A percentile compares a stretch with the other conserved stretches of the same genome.
Conservation (phyloP, 2,113 vertebrate species). For the Onychostruthus taczanowskii region DNA sequence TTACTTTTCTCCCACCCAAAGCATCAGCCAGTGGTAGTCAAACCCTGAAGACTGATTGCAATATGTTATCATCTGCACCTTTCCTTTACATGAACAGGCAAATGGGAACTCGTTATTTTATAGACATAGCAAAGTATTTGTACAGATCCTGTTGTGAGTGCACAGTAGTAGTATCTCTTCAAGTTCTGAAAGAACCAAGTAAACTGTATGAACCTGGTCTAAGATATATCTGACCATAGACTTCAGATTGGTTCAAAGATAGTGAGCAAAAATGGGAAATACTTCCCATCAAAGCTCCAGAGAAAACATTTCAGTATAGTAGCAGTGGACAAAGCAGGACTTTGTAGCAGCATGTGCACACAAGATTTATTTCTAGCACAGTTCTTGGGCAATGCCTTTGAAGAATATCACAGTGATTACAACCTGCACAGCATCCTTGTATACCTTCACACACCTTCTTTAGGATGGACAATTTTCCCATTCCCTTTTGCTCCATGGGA, state of each 20-base stretch:
- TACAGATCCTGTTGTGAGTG: neutral
- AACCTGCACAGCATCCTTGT: neutral
- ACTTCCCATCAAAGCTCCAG: neutral
- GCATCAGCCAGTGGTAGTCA: neutral
- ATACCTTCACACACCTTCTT: neutral
- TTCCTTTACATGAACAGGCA: neutral
- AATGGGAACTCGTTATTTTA: neutral
- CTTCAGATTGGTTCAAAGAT: neutral
- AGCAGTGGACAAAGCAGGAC: neutral
- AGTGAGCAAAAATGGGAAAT: neutral
- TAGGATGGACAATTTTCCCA: neutral
- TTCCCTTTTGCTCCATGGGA: neutral
- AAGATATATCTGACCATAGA: neutral
- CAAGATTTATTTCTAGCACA: neutral
- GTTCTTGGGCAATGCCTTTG: neutral
- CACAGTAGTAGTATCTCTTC: neutral
- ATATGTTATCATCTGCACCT: neutral
- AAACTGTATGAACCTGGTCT: neutral
- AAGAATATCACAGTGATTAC: neutral
- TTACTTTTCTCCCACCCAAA: neutral
- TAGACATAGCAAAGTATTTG: neutral
- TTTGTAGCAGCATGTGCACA: neutral
- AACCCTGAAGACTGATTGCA: neutral
- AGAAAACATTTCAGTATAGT: neutral
- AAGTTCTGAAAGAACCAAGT: neutral